Conservation (phyloP, 2,888 invertebrate species). For the Marasmarcha lunaedactyla region DNA sequence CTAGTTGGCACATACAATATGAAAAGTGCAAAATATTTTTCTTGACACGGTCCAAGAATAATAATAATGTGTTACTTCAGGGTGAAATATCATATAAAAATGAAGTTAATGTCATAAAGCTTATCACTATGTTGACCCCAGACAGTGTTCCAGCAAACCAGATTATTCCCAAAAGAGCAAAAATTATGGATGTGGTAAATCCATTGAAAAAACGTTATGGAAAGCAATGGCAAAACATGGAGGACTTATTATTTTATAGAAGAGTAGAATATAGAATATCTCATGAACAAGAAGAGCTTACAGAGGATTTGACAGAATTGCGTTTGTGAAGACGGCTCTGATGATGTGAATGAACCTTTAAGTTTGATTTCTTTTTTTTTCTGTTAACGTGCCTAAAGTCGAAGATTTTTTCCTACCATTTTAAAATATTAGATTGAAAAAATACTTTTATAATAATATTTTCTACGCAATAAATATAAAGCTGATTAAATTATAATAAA, state of each 20-base stretch:
- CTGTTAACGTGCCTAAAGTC: too few species aligned
- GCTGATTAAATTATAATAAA: too few species aligned
- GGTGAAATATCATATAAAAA: slow-evolving; percentile 9
- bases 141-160: slow-evolving; percentile 7
- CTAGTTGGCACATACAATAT: slow-evolving; percentile 13
- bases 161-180: slow-evolving; percentile 9
- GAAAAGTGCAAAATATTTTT: slow-evolving; percentile 3
- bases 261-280: slow-evolving; percentile 4
- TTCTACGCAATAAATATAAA: too few species aligned
- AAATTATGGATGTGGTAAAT: slow-evolving; percentile 10
- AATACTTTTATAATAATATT: too few species aligned
- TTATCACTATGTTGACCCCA: slow-evolving; percentile 10
- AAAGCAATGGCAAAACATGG: slow-evolving; percentile 6
- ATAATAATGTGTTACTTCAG: slow-evolving; percentile 11
- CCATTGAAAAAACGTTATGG: slow-evolving; percentile 11
- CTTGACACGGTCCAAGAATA: slow-evolving; percentile 10
- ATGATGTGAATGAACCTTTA: slow-evolving; percentile 3
- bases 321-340: slow-evolving; percentile 6
- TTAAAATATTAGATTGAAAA: too few species aligned
- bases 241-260: slow-evolving; percentile 9
- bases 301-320: slow-evolving; percentile 6
- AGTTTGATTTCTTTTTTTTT: slow-evolving; percentile 5
- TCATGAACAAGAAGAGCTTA: slow-evolving; percentile 5
- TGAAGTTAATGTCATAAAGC: slow-evolving; percentile 10
- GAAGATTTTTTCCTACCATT: too few species aligned